These are phyloP conservation scores for Sebastes hubbsi DNA, from an alignment of 2,797 vertebrate species.

Conservation along the genomic window DNA sequence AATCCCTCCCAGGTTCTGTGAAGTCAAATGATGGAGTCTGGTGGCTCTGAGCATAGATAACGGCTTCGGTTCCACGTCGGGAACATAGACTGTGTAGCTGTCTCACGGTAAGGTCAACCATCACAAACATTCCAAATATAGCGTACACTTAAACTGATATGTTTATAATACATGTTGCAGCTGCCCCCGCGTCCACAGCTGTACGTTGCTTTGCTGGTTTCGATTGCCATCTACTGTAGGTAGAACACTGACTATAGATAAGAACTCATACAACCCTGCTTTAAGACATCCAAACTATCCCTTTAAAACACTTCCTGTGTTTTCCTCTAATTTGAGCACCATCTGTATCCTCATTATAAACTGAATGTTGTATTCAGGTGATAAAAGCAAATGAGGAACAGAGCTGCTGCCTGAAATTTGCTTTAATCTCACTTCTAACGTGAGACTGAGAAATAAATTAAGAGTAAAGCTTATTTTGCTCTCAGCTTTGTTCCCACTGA, in stretches of 20 bases:
- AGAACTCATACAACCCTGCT: background rate
- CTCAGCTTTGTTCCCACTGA: background rate
- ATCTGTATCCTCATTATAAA: background rate
- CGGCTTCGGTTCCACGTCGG: too few relatives aligned
- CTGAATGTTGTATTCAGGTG: background rate
- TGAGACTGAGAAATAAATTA: background rate
- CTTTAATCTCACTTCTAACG: slow-evolving; percentile 5
- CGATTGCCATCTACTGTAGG: background rate
- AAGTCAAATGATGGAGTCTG: too few relatives aligned
- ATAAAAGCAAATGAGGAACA: background rate
- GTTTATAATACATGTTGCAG: too few relatives aligned
- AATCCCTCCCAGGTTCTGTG: too few relatives aligned
- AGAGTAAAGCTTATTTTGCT: background rate
- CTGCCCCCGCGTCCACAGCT: too few relatives aligned
- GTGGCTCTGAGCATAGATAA: too few relatives aligned
- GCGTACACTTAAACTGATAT: too few relatives aligned
- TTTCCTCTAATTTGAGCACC: too few relatives aligned
- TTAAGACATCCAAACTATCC: background rate
- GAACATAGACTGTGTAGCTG: too few relatives aligned
- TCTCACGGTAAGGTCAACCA: too few relatives aligned
- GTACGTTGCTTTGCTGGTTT: too few relatives aligned
- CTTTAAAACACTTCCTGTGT: background rate
- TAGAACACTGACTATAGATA: background rate
- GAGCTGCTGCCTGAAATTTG: background rate
- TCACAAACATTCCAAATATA: too few relatives aligned